Evolutionary conservation across 2,888 invertebrate species (phyloP), one percentile per base, ranked within the genome.

Genomic region (Eupelmus urozonus): DNA sequence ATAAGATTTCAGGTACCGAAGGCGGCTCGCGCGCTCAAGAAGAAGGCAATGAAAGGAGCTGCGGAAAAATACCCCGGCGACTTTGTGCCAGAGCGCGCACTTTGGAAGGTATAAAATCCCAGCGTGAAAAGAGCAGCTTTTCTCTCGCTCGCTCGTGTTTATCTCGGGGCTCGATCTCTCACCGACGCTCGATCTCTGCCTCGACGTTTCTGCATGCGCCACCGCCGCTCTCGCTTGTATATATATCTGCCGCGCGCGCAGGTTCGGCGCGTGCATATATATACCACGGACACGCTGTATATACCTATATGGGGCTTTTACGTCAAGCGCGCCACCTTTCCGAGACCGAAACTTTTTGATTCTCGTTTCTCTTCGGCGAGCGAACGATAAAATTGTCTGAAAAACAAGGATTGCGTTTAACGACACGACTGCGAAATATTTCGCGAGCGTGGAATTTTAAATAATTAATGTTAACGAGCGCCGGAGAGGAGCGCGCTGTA

Each of bases 111-210:
- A 71, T 63, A 76, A 73, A 72, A 74, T 74, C 78, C 25, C 73
- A 49, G 74, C 74, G 74, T 51, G 65, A 70, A 74, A 74, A 74
- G 78, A 70, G 74, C 69, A 74, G 42, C 59, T 76, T 76, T 65
- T 63, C 66, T 53, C 55, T 63, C 60, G 42, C 66, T n/a, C 18
- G 55, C 53, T 42, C 57, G 34, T 51, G 51, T 59, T 69, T 74
- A 77, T 67, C 72, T 66, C 60, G 53, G 29, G 23, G 20, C 67
- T 67, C 72, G 55, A 73, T 78, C 72, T 72, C 62, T 9, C 42
- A 23, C 4, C 53, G 53, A 20, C 11, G 5, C 11, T 53, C 45
- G 42, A 7, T 45, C 40, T 25, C 40, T 62, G 55, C 62, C 27
- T 55, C 62, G 62, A 13, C 2, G 66, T 74, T 60, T 75, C 45